Evolutionary conservation across 2,797 vertebrate species (phyloP).

Genomic region (Cynopterus sphinx): DNA sequence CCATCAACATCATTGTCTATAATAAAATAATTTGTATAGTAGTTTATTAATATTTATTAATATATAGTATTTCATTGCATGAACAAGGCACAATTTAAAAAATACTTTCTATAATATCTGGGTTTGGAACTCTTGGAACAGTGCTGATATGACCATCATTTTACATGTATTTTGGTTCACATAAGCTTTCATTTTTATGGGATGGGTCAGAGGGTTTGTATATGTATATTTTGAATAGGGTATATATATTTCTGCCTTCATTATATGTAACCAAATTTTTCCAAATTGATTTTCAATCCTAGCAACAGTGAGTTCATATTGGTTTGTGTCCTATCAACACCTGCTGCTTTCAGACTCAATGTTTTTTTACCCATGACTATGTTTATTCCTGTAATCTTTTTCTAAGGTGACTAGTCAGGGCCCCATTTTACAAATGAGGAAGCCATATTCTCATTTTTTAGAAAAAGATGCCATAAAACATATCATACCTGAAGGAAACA

Average conservation of each 20-base stretch:
- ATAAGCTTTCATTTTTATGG: not conserved
- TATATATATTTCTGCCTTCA: not conserved
- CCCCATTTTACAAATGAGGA: not conserved
- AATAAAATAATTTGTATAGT: not conserved
- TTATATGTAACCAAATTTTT: not conserved
- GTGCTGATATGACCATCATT: not conserved
- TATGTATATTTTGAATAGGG: not conserved
- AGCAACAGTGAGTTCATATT: not conserved
- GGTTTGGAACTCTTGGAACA: not conserved
- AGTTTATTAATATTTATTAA: not conserved
- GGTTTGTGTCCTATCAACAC: not conserved
- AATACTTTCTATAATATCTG: not conserved
- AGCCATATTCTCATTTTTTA: not conserved
- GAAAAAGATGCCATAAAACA: not conserved
- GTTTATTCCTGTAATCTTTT: not conserved
- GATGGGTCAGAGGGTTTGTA: accelerated
- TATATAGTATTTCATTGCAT: not conserved
- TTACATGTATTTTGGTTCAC: not conserved
- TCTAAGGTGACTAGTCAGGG: not conserved
- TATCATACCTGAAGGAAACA: not conserved
- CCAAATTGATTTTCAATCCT: not conserved
- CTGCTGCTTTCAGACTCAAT: not conserved
- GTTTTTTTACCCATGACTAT: not conserved
- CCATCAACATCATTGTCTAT: not conserved
- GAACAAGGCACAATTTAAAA: not conserved